These are phyloP conservation scores for Macrosoma leucophasiata DNA, from an alignment of 2,888 invertebrate species.

Conservation along the genomic window DNA sequence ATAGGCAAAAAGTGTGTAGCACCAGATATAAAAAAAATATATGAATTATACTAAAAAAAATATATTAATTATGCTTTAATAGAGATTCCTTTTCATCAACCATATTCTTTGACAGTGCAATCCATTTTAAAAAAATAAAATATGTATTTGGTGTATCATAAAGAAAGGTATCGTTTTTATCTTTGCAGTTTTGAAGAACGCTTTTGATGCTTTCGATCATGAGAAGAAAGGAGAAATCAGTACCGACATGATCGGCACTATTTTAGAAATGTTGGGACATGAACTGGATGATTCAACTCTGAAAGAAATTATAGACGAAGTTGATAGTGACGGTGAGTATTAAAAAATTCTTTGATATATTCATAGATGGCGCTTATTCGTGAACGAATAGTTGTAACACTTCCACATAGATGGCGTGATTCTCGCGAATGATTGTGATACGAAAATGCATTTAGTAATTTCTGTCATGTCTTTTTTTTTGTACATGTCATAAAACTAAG, in stretches of 20 bases:
- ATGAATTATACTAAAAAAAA: no score
- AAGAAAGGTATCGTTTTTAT: no score
- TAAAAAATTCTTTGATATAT: slow-evolving; percentile 1
- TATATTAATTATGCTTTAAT: no score
- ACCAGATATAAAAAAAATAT: no score
- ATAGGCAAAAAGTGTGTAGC: no score
- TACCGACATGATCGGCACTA: slow-evolving; percentile 88
- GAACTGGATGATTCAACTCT: slow-evolving; percentile 88
- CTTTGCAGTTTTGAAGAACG: slow-evolving; percentile 86
- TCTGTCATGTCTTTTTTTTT: not conserved
- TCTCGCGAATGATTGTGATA: no score
- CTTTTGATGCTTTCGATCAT: slow-evolving; percentile 94
- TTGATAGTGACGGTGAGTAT: slow-evolving; percentile 84
- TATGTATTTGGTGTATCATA: no score
- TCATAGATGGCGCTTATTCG: slow-evolving; percentile 32
- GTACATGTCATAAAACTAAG: slow-evolving; percentile 11
- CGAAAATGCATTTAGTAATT: no score
- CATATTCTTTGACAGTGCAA: no score
- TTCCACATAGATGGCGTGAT: not conserved
- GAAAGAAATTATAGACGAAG: slow-evolving; percentile 87
- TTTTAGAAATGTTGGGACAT: slow-evolving; percentile 92
- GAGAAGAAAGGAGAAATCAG: slow-evolving; percentile 90
- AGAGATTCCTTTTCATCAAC: no score
- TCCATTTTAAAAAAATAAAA: no score
- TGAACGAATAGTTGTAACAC: not conserved